Conservation (phyloP, 2,888 invertebrate genomes). For the Stenolophus ochropezus region DNA sequence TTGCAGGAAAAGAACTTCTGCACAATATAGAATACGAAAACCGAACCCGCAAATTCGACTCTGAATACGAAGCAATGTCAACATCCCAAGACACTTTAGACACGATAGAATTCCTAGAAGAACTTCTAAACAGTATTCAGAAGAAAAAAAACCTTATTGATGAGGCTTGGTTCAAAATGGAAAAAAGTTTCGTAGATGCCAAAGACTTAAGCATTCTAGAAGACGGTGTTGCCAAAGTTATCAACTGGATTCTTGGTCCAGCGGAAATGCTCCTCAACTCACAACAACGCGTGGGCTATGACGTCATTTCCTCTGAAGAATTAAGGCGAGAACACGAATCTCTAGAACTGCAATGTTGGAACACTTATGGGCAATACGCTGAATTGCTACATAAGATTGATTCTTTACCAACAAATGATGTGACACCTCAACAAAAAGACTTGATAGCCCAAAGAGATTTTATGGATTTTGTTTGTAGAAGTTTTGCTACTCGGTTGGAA, state of each 20-base stretch:
- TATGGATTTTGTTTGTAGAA: conserved; percentile 88
- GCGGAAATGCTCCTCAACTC: conserved; percentile 84
- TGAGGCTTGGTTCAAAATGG: conserved; percentile 77
- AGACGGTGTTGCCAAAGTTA: conserved; percentile 81
- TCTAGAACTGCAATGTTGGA: conserved; percentile 84
- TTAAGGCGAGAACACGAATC: conserved; percentile 84
- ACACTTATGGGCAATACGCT: conserved; percentile 86
- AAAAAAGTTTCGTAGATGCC: conserved; percentile 77
- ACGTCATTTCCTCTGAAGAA: conserved; percentile 83
- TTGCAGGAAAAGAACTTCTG: conserved; percentile 70
- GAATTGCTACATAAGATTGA: conserved; percentile 85
- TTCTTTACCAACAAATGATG: conserved; percentile 74
- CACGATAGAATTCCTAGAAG: conserved; percentile 77
- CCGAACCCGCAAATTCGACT: conserved; percentile 70
- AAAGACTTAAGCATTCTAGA: conserved; percentile 78
- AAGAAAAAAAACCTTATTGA: conserved; percentile 78
- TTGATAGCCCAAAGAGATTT: conserved; percentile 84
- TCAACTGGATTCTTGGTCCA: conserved; percentile 85
- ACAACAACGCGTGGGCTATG: conserved; percentile 83
- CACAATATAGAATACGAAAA: conserved; percentile 72
- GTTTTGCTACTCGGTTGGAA: conserved; percentile 84
- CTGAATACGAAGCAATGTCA: conserved; percentile 70
- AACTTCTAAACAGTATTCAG: conserved; percentile 76
- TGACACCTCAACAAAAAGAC: conserved; percentile 75
- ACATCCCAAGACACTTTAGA: conserved; percentile 79